phyloP scores from a whole-genome alignment of 2,888 invertebrate genomes.

The Eueremaeus valkanovi region DNA sequence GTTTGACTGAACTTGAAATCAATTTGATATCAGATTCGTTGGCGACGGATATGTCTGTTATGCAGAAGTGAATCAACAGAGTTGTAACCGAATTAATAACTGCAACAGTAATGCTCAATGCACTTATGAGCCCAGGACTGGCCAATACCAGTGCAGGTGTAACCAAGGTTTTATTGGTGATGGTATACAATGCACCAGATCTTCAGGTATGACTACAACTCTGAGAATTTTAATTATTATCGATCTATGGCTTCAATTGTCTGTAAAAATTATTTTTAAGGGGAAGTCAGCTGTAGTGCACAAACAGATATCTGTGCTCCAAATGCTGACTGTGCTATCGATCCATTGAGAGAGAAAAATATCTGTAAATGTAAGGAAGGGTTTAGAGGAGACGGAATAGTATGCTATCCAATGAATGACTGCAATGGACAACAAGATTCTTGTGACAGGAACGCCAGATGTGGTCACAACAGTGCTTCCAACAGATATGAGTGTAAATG shows the following conservation, averaged over 20 bases:
- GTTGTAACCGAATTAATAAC: conserved; percentile 36
- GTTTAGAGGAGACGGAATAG: conserved; percentile 56
- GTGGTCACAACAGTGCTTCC: conserved; percentile 44
- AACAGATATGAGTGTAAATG: conserved; percentile 53
- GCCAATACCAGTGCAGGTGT: conserved; percentile 52
- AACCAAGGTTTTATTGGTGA: conserved; percentile 54
- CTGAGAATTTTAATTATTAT: not conserved
- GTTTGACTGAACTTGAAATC: not conserved
- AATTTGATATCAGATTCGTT: conserved; percentile 21
- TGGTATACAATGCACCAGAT: conserved; percentile 50
- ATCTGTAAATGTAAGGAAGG: conserved; percentile 62
- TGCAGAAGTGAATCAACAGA: conserved; percentile 46
- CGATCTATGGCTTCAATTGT: not conserved
- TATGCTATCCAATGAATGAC: conserved; percentile 48
- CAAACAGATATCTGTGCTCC: conserved; percentile 69
- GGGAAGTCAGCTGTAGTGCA: conserved; percentile 60
- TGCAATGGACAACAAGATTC: conserved; percentile 41
- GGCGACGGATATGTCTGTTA: conserved; percentile 66
- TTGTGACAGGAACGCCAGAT: conserved; percentile 44
- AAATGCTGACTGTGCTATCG: conserved; percentile 66
- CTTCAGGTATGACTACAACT: conserved; percentile 6
- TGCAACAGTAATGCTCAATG: conserved; percentile 44
- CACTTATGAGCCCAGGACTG: conserved; percentile 47
- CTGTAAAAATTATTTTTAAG: not conserved
- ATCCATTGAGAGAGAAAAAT: conserved; percentile 42